Base-by-base conservation (phyloP, 1,140 invertebrate genomes). In the Brachionus paranguensis region DNA sequence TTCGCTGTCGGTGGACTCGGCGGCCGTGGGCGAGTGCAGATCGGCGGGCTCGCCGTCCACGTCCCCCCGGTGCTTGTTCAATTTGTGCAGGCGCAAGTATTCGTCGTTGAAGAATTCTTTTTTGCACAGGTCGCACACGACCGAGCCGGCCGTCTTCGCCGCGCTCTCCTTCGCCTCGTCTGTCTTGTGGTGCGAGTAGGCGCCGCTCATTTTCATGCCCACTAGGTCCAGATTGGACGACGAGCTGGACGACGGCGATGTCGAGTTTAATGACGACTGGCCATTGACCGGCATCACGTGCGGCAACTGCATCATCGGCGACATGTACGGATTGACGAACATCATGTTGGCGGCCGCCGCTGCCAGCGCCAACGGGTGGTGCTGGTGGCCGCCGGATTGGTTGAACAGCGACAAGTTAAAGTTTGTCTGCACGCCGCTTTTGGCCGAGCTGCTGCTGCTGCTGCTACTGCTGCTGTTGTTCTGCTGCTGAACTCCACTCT, bases 311-410 rank as follows among this genome's bases (percentile, higher is more conserved):
- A 81, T 81, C 78, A 81, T 81, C 27, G 78, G 78, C 8, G 78
- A 43, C 78, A 81, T 81, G 53, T 81, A 81, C 17, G 78, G 78
- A 81, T 81, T 81, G 41, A 79, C 76, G 41, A 81, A 81, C 78
- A 81, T 81, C 72, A 76, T 76, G 47, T 76, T 81, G 60, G 78
- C 78, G 20, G 78, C 78, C 4, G 78, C 78, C 0, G 78, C 78
- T 11, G 78, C 78, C 20, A 81, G 12, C 27, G 78, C 78, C 37
- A 81, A 45, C 6, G 50, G 78, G 24, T 81, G 53, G 12, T 81
- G 78, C 10, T 81, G 53, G 17, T 81, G 78, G 6, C 29, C 20
- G 29, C 53, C 78, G 11, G 68, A 45, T 8, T 27, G 29, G 4
- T 10, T 17, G n/a, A 81, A 68, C 43, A 68, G 60, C 10, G 78